These are phyloP conservation scores for Haliclona indistincta DNA, from an alignment of 37 sponge, comb jelly and placozoan genomes.

Conservation along the genomic window DNA sequence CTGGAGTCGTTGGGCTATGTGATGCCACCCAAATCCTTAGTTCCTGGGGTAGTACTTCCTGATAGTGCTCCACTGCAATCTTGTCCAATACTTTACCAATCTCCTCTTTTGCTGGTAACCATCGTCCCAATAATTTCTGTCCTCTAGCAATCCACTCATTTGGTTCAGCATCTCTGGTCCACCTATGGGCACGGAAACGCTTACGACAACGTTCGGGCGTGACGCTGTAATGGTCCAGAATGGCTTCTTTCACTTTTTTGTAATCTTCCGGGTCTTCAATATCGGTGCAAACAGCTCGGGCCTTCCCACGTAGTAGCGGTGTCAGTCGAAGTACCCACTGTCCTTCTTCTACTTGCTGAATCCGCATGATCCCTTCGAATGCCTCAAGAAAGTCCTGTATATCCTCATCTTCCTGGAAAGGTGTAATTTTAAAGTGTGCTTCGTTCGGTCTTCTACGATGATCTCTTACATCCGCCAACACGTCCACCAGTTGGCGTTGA, in stretches of 20 bases:
- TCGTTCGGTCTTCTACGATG: not conserved
- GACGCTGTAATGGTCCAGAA: not conserved
- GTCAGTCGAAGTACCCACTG: not conserved
- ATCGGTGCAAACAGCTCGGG: slow-evolving; percentile 3
- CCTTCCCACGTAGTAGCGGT: slow-evolving; percentile 2
- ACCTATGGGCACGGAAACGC: not conserved
- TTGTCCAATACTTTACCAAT: not conserved
- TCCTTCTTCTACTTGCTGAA: not conserved
- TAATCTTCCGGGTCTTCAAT: not conserved
- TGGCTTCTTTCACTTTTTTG: not conserved
- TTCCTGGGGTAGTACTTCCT: not conserved
- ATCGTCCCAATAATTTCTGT: not conserved
- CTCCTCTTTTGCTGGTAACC: not conserved
- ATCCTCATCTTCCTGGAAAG: not conserved
- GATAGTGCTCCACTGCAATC: slow-evolving; percentile 2
- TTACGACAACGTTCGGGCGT: not conserved
- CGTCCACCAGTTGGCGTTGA: not conserved
- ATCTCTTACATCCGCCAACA: no score
- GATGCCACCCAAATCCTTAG: not conserved
- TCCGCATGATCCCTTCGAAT: slow-evolving; percentile 2
- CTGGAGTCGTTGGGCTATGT: not conserved
- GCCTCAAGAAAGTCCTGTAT: slow-evolving; percentile 1
- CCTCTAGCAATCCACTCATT: not conserved
- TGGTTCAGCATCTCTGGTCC: not conserved
- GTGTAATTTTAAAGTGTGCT: not conserved